Evolutionary conservation across 2,888 invertebrate species (phyloP).

Genomic region (Ormyrus thymus): DNA sequence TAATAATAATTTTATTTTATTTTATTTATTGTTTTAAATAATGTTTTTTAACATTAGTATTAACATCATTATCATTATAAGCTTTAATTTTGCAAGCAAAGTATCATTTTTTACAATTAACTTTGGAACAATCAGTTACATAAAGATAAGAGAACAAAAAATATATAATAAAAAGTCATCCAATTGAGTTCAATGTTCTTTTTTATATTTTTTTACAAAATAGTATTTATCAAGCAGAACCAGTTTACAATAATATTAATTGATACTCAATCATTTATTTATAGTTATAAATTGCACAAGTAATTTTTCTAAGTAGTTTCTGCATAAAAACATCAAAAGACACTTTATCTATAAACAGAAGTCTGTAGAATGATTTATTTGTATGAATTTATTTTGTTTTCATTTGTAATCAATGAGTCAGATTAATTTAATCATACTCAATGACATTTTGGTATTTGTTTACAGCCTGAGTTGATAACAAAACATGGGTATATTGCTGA

Average conservation of each 20-base stretch:
- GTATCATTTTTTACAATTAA: too few relatives aligned
- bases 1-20: too few relatives aligned
- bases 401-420: conserved; percentile 31
- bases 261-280: neutral
- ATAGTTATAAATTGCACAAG: neutral
- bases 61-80: too few relatives aligned
- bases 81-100: too few relatives aligned
- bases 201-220: neutral
- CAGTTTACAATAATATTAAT: neutral
- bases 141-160: too few relatives aligned
- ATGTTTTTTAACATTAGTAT: too few relatives aligned
- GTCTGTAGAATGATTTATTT: conserved; percentile 19
- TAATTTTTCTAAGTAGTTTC: neutral
- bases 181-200: neutral
- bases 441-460: conserved; percentile 52
- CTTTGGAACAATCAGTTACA: too few relatives aligned
- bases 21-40: too few relatives aligned
- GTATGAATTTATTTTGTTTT: conserved; percentile 12
- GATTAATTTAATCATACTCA: conserved; percentile 29
- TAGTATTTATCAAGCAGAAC: too few relatives aligned
- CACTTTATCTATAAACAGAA: conserved; percentile 18
- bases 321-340: neutral
- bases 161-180: neutral
- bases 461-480: conserved; percentile 75
- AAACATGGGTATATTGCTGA: conserved; percentile 74